Conservation (phyloP, 2,113 vertebrate species). For the Sylvietta virens region DNA sequence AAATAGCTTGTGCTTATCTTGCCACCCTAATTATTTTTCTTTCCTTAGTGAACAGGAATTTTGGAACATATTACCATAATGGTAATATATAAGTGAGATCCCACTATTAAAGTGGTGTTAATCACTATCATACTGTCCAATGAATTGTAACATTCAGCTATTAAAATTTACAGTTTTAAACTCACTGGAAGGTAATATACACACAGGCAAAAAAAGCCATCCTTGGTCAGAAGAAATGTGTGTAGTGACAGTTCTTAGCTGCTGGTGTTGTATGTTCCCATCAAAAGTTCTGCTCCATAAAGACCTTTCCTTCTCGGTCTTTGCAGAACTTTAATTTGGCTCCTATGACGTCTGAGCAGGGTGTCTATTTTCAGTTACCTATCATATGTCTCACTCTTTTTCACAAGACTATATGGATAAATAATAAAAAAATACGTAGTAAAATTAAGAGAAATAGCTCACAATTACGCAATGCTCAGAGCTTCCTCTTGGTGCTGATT, state of each 20-base stretch:
- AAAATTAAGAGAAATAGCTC: neutral
- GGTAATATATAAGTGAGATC: neutral
- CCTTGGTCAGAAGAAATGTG: neutral
- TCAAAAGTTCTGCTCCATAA: neutral
- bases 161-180: neutral
- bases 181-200: neutral
- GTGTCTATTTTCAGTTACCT: neutral
- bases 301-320: neutral
- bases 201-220: neutral
- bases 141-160: neutral
- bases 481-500: neutral
- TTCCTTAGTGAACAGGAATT: neutral
- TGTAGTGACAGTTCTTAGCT: neutral
- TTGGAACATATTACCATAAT: neutral
- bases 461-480: neutral
- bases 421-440: neutral
- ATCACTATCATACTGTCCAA: neutral
- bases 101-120: neutral
- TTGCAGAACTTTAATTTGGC: neutral
- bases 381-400: neutral
- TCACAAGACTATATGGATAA: neutral
- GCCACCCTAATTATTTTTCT: neutral
- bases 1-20: neutral
- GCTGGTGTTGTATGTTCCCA: neutral
- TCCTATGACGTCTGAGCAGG: neutral